Base-by-base conservation (phyloP, 35 echinoderm and acorn worm species). In the Apostichopus japonicus region DNA sequence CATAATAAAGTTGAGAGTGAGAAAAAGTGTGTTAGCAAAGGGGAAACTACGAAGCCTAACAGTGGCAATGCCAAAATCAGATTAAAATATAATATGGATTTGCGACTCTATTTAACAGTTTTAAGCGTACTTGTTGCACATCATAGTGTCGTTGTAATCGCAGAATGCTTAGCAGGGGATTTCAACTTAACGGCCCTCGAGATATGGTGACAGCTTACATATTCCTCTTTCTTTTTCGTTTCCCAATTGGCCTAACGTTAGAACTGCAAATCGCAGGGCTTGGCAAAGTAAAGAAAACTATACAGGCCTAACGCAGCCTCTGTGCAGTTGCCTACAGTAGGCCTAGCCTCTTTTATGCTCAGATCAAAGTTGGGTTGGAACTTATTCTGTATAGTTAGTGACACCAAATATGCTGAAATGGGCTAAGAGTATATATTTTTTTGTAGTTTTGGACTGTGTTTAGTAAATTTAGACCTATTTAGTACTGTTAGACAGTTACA, bases 161-260 rank as follows among this genome's bases (percentile, higher is more conserved):
- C 79, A 54, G 79, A 83, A 52, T 83, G 79, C 21, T 25, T 83
- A 54, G 79, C 79, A 83, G 79, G 27, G 6, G 17, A 53, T 54
- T 56, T 55, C 79, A 56, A 83, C 79, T 56, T 83, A 55, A 55
- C 79, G 17, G 21, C 7, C 17, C 55, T 83, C 21, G 51, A 83
- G 79, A 54, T 55, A 10, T 83, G 79, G 79, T 83, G 21, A 75
- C 21, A 21, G n/a, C 33, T 67, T 75, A 75, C n/a, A 23, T 53
- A 52, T 83, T n/a, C 51, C 24, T 10, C 11, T 10, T 55, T n/a
- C 33, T 44, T 44, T 83, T 14, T 8, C 27, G 8, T 25, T 54
- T 83, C 51, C 57, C 7, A 13, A 1, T 61, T 61, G 2, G 33
- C 33, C 33, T 44, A 44, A 44, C 33, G 33, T 44, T 44, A 44